Percentiles rank a stretch among this genome's conserved stretches.
Evolutionary conservation across 2,797 vertebrate genomes (phyloP).

Genomic region (Enteromius anoplus): DNA sequence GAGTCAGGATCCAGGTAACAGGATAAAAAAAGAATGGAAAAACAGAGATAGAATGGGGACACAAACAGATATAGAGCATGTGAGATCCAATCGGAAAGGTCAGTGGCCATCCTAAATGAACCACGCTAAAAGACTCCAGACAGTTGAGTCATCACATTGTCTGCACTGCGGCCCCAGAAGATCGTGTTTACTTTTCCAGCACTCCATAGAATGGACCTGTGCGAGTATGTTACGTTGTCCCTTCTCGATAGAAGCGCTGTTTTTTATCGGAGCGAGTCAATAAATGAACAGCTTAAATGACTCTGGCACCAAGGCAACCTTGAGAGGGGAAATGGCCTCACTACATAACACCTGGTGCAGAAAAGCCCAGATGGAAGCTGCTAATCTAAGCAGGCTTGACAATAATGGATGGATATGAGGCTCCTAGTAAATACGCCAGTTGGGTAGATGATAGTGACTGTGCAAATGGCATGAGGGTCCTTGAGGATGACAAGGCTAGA

Average conservation of each 20-base stretch:
- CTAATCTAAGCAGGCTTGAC: constrained; percentile 36
- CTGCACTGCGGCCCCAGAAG: constrained; percentile 26
- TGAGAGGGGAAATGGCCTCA: constrained; percentile 37
- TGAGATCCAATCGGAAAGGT: constrained; percentile 11
- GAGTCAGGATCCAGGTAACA: constrained; percentile 9
- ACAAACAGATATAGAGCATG: constrained; percentile 1
- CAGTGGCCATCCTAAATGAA: constrained; percentile 20
- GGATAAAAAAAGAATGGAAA: constrained; percentile 21
- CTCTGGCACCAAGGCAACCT: constrained; percentile 48
- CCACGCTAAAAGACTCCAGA: constrained; percentile 27
- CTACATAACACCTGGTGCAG: constrained; percentile 28
- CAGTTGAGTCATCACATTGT: constrained; percentile 30
- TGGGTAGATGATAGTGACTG: constrained; percentile 19
- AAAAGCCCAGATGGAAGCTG: constrained; percentile 32
- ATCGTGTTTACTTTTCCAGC: constrained; percentile 52
- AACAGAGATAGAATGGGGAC: not conserved
- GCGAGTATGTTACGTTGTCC: constrained; percentile 23
- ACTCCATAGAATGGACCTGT: constrained; percentile 31
- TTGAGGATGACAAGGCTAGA: constrained; percentile 35
- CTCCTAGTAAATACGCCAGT: constrained; percentile 1
- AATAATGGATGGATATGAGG: constrained; percentile 38
- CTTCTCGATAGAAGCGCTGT: constrained; percentile 13
- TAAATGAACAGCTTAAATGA: constrained; percentile 39
- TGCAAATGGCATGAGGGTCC: constrained; percentile 26
- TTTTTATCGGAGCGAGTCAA: constrained; percentile 44